Base-by-base conservation (phyloP, 2,113 vertebrate genomes). In the Panthera tigris region DNA sequence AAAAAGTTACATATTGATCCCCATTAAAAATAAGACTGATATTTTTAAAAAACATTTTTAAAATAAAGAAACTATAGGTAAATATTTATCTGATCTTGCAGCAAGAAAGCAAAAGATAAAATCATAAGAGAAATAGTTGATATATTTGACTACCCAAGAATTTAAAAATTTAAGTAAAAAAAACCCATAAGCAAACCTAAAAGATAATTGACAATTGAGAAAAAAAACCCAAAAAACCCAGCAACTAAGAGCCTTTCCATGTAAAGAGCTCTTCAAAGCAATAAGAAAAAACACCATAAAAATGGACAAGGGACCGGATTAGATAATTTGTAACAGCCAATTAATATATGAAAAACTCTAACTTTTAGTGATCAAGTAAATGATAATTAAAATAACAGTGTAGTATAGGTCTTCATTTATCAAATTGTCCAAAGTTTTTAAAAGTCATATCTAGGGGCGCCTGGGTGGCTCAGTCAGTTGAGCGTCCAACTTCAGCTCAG, bases 61-160 rank as follows among this genome's bases (percentile, higher is more conserved):
- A 89, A 97, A 55, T 89, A 89, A 85, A 57, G 48, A 71, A 89
- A 92, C 57, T 36, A 61, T n/a, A 63, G 27, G 19, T 71, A 18
- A 50, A 57, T 89, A 48, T 95, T 79, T 84, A 33, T 79, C 12
- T 73, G 31, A 79, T 73, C 48, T 36, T 83, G 41, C 5, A 55
- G 16, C 69, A 5, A 93, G n/a, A 78, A 95, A 94, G 16, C 69
- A 97, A 89, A 95, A 3, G 41, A 39, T 79, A 39, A 78, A 92
- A 89, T 88, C 6, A 83, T 61, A 39, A 90, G 78, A 78, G 29
- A 95, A 95, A 71, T 89, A n/a, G 79, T 48, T 57, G 52, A 94
- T 55, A 48, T 21, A 74, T 57, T 92, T 68, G 83, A 63, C 31
- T 41, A 90, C 41, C 29, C n/a, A 83, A 78, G 55, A 71, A 79